Conservation (phyloP, 2,113 vertebrate species). For the Colinus virginianus region DNA sequence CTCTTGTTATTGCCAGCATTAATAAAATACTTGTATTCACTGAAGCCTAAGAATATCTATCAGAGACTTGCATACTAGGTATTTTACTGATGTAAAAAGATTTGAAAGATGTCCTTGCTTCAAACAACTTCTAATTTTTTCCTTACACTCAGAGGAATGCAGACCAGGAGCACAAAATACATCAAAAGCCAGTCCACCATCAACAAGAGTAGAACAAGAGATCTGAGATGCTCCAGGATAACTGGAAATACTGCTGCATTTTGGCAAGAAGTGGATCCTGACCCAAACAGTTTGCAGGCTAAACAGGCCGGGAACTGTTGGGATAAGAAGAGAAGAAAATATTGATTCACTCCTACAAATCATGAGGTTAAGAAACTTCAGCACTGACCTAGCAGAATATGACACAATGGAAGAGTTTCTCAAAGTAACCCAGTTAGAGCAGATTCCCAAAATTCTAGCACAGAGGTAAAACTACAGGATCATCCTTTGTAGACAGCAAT, state of each 20-base stretch:
- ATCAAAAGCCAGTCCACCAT: constrained; percentile 40
- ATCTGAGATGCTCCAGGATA: constrained; percentile 1
- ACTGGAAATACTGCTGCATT: background rate
- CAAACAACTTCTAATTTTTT: constrained; percentile 28
- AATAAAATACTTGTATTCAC: constrained; percentile 23
- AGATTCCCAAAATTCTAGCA: background rate
- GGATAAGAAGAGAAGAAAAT: background rate
- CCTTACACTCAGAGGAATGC: background rate
- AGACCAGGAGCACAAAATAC: background rate
- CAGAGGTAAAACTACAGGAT: background rate
- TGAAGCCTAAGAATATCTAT: constrained; percentile 15
- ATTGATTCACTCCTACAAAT: background rate
- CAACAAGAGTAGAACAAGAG: background rate
- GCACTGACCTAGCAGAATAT: background rate
- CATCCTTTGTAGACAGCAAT: background rate
- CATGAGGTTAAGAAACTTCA: background rate
- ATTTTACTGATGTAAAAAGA: constrained; percentile 17
- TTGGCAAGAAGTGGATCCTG: background rate
- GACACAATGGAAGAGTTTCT: background rate
- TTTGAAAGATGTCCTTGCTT: constrained; percentile 40
- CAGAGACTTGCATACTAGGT: background rate
- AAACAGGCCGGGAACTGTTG: background rate
- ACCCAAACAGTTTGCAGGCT: background rate
- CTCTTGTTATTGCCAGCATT: constrained; percentile 33
- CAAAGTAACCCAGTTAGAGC: background rate